Conservation (phyloP, 1,140 invertebrate genomes). For the Drosophila bocki region DNA sequence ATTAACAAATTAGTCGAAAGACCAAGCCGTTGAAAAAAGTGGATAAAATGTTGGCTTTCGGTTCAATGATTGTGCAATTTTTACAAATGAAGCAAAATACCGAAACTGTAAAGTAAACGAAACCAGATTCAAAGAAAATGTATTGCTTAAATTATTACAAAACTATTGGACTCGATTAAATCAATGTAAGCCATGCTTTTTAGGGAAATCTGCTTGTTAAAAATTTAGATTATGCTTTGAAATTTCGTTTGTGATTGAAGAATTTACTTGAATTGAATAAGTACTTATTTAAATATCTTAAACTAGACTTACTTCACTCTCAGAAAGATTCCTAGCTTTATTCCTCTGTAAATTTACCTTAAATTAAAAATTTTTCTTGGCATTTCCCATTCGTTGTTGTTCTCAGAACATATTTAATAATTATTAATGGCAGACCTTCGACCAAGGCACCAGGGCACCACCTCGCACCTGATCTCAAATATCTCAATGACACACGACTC, state of each 20-base stretch:
- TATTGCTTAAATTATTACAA: conserved; percentile 4
- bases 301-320: too few species aligned
- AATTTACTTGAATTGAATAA: not conserved
- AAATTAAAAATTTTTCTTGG: not conserved
- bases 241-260: not conserved
- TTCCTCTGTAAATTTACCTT: not conserved
- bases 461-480: conserved; percentile 6
- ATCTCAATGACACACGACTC: conserved; percentile 63
- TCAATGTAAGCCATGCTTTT: not conserved
- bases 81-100: conserved; percentile 17
- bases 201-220: not conserved
- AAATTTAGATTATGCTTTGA: too few species aligned
- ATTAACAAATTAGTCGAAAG: conserved; percentile 45
- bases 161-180: not conserved
- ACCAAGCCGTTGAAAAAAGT: conserved; percentile 8
- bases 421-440: conserved; percentile 43
- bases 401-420: conserved; percentile 44
- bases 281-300: not conserved
- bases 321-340: not conserved
- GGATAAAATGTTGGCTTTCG: conserved; percentile 22
- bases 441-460: conserved; percentile 25
- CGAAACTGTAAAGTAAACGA: conserved; percentile 16
- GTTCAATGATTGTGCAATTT: conserved; percentile 30
- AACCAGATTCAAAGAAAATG: conserved; percentile 8
- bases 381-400: not conserved